Conservation (phyloP, 2,113 vertebrate genomes). For the Megaptera novaeangliae region DNA sequence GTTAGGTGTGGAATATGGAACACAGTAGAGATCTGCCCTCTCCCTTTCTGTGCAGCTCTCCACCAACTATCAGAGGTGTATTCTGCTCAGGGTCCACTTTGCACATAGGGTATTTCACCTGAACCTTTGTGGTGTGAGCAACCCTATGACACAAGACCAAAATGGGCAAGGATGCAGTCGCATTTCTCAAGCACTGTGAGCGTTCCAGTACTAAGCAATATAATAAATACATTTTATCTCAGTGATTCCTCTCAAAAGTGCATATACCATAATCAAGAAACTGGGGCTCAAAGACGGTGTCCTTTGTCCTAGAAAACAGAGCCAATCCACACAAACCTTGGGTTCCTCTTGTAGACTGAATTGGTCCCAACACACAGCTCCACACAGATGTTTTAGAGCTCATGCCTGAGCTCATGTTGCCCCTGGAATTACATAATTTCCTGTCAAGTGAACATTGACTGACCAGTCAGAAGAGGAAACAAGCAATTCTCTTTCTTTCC, state of each 20-base stretch:
- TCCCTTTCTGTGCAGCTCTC: not conserved
- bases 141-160: not conserved
- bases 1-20: not conserved
- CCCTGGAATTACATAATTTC: not conserved
- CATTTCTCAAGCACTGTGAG: not conserved
- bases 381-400: not conserved
- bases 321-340: not conserved
- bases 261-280: not conserved
- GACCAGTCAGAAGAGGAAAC: not conserved
- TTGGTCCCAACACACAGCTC: no score
- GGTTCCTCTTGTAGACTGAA: not conserved
- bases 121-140: not conserved
- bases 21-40: rapidly evolving
- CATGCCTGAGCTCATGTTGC: no score
- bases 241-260: not conserved
- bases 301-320: not conserved
- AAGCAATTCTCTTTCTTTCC: not conserved
- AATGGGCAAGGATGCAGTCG: no score
- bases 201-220: not conserved
- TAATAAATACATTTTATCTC: not conserved
- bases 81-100: not conserved
- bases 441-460: not conserved
- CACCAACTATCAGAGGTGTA: not conserved
- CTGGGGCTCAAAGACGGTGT: not conserved
- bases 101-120: rapidly evolving